Evolutionary conservation across 2,113 vertebrate genomes (phyloP).

Genomic region (Corythaeola cristata): DNA sequence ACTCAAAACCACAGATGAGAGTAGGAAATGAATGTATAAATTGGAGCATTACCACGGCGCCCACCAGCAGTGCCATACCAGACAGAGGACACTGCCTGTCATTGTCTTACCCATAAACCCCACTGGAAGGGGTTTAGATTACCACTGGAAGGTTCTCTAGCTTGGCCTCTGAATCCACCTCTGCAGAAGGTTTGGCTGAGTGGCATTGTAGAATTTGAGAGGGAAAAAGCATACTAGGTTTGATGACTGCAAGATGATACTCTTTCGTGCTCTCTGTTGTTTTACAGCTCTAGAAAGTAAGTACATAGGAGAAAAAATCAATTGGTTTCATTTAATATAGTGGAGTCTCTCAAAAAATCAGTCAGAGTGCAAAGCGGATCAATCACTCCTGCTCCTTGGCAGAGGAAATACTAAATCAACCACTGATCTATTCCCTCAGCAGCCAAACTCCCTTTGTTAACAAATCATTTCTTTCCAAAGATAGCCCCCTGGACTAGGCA

Average conservation of each 20-base stretch:
- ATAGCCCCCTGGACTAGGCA: neutral
- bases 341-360: neutral
- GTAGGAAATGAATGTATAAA: neutral
- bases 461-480: neutral
- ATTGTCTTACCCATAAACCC: neutral
- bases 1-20: neutral
- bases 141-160: neutral
- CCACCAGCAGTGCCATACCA: neutral
- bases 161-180: neutral
- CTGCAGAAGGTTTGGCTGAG: neutral
- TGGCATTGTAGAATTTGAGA: neutral
- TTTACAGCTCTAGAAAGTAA: neutral
- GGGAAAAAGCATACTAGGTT: neutral
- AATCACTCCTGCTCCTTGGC: neutral
- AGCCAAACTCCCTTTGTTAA: neutral
- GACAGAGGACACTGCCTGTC: neutral
- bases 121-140: neutral
- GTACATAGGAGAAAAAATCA: neutral
- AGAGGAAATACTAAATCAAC: neutral
- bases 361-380: neutral
- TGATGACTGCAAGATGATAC: neutral
- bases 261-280: neutral
- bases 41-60: neutral
- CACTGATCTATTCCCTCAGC: neutral
- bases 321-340: neutral